Percentiles rank a stretch among this genome's conserved stretches.
Evolutionary conservation across 1,140 invertebrate species (phyloP).

Genomic region (Chymomyza costata): DNA sequence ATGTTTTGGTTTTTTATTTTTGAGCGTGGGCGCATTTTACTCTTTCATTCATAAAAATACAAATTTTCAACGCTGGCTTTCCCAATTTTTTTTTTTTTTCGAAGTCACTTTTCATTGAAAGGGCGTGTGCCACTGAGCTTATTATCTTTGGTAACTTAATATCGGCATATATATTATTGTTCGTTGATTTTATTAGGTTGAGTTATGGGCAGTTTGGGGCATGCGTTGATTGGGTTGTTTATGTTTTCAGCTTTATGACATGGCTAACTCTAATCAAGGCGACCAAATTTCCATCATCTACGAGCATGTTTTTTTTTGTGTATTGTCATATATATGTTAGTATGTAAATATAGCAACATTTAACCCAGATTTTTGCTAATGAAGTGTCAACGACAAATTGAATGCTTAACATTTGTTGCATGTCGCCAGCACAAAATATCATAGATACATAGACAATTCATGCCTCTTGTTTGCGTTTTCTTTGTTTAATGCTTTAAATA

Average conservation of each 20-base stretch:
- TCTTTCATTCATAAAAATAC: slow-evolving; percentile 56
- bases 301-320: slow-evolving; percentile 4
- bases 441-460: slow-evolving; percentile 23
- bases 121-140: not conserved
- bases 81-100: not conserved
- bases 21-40: slow-evolving; percentile 52
- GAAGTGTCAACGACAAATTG: slow-evolving; percentile 73
- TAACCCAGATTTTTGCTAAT: slow-evolving; percentile 68
- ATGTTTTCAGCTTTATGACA: too few relatives aligned
- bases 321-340: slow-evolving; percentile 39
- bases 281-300: slow-evolving; percentile 33
- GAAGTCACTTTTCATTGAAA: not conserved
- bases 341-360: slow-evolving; percentile 50
- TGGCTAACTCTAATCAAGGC: too few relatives aligned
- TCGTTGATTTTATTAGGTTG: slow-evolving; percentile 65
- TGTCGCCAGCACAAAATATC: slow-evolving; percentile 45
- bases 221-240: not conserved
- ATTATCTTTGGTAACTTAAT: slow-evolving; percentile 44
- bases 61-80: slow-evolving; percentile 1
- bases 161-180: slow-evolving; percentile 18
- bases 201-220: slow-evolving; percentile 20
- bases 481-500: slow-evolving; percentile 72
- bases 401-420: slow-evolving; percentile 73
- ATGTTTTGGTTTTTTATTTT: slow-evolving; percentile 7
- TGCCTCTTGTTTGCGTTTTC: slow-evolving; percentile 49